A percentile compares a stretch with the other conserved stretches of the same genome.
Evolutionary conservation across 2,113 vertebrate species (phyloP).

Genomic region (Leiothrix lutea): DNA sequence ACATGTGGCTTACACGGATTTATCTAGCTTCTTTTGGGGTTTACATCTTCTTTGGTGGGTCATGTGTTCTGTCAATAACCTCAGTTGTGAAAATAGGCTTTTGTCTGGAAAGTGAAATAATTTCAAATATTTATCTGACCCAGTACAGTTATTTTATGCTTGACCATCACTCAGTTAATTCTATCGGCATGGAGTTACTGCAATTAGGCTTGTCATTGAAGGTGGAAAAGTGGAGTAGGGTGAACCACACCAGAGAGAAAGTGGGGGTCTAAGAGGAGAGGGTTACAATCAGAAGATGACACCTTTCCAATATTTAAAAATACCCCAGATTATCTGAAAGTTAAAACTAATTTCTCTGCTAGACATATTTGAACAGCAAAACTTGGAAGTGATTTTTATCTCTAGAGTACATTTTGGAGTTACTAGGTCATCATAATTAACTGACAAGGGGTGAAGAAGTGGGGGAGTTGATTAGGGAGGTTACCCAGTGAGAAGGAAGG

Average conservation of each 20-base stretch:
- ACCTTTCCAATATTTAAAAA: not conserved
- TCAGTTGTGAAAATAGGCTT: slow-evolving; percentile 26
- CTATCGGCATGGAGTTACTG: not conserved
- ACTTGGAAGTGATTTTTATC: not conserved
- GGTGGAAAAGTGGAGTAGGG: not conserved
- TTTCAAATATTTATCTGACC: not conserved
- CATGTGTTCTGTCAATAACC: not conserved
- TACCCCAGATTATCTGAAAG: not conserved
- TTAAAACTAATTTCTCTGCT: not conserved
- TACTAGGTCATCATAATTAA: not conserved
- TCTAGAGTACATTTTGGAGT: not conserved
- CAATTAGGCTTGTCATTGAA: not conserved
- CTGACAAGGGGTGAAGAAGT: not conserved
- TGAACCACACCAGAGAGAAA: not conserved
- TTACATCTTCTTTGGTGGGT: slow-evolving; percentile 24
- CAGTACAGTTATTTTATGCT: not conserved
- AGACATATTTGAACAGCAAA: not conserved
- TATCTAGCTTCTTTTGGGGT: slow-evolving; percentile 11
- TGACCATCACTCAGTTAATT: not conserved
- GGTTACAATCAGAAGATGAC: not conserved
- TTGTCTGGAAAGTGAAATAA: not conserved
- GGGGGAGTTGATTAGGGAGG: not conserved
- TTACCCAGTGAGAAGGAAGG: not conserved
- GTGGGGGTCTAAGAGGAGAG: not conserved
- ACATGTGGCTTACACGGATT: slow-evolving; percentile 16